phyloP scores from a whole-genome alignment of 2,113 vertebrate genomes.

The Calypte anna region DNA sequence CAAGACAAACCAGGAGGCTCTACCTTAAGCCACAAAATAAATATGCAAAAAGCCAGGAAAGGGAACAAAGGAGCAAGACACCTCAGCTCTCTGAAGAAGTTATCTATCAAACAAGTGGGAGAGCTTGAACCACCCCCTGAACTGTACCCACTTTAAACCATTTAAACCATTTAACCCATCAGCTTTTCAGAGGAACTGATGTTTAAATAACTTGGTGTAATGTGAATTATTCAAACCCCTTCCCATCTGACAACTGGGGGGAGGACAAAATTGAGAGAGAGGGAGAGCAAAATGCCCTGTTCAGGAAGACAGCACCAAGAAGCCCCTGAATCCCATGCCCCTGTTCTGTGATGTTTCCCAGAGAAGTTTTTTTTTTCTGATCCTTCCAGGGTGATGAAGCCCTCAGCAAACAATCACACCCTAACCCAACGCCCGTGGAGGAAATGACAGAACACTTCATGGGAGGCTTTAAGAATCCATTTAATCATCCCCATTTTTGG shows the following conservation, averaged over 20 bases:
- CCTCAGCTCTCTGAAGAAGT: not conserved
- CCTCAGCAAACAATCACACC: not conserved
- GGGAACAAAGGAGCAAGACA: not conserved
- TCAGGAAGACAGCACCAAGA: not conserved
- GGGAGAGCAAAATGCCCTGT: not conserved
- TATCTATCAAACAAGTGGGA: not conserved
- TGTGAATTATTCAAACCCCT: not conserved
- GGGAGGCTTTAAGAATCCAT: not conserved
- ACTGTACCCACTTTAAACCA: no score
- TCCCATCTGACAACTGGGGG: fast-evolving
- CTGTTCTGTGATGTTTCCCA: not conserved
- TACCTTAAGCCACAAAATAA: not conserved
- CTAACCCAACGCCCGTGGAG: not conserved
- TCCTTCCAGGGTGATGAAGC: not conserved
- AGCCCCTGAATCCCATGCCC: not conserved
- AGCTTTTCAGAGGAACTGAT: not conserved
- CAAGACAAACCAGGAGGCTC: not conserved
- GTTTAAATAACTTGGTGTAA: not conserved
- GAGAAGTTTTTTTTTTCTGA: not conserved
- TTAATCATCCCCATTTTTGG: not conserved
- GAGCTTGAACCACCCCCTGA: not conserved
- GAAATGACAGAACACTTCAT: not conserved
- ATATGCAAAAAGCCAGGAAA: not conserved
- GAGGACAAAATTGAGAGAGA: not conserved
- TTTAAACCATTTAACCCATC: not conserved